A percentile compares a stretch with the other conserved stretches of the same genome.
Conservation (phyloP, 2,113 vertebrate species). For the Morone saxatilis region DNA sequence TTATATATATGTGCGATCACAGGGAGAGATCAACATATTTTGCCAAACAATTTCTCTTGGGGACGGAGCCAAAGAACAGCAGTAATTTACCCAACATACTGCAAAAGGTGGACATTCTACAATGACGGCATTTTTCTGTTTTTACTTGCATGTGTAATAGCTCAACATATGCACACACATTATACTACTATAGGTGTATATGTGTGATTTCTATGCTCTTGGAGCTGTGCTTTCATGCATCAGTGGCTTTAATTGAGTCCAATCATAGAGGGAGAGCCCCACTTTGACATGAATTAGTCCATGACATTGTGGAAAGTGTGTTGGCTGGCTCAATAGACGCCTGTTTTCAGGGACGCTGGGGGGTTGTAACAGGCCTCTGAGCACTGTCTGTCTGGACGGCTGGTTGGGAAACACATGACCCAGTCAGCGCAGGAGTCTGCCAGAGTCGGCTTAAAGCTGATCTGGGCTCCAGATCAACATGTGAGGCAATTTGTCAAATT, state of each 20-base stretch:
- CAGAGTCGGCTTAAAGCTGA: neutral
- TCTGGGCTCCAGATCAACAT: constrained; percentile 43
- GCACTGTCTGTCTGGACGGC: constrained; percentile 27
- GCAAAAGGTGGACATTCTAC: constrained; percentile 16
- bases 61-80: neutral
- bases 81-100: neutral
- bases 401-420: constrained; percentile 52
- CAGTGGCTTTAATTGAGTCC: constrained; percentile 49
- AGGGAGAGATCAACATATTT: constrained; percentile 8
- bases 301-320: constrained; percentile 69
- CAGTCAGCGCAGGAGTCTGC: constrained; percentile 47
- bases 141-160: constrained; percentile 3
- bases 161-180: constrained; percentile 1
- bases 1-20: neutral
- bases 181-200: neutral
- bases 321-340: constrained; percentile 54
- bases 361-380: constrained; percentile 16
- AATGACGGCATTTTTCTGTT: constrained; percentile 1
- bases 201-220: constrained; percentile 14
- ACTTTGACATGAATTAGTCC: constrained; percentile 56
- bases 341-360: constrained; percentile 56
- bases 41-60: constrained; percentile 8
- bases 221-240: constrained; percentile 35
- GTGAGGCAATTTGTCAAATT: constrained; percentile 41
- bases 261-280: constrained; percentile 43